A percentile compares a stretch with the other conserved stretches of the same genome.
Evolutionary conservation across 1,140 invertebrate genomes (phyloP).

Genomic region (Dendroctonus valens): DNA sequence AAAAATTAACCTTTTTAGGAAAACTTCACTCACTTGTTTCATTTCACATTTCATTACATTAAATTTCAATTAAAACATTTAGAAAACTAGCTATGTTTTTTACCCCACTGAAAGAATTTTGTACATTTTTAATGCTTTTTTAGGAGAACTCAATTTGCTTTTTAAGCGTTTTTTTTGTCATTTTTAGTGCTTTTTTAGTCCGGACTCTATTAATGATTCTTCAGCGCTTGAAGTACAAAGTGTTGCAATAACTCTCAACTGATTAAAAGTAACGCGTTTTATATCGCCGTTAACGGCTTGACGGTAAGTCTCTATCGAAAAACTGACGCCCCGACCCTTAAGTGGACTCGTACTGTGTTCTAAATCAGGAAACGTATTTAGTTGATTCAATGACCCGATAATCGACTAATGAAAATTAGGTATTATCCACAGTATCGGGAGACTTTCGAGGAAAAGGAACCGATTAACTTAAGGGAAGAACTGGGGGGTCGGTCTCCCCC

Average conservation of each 20-base stretch:
- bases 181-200: neutral
- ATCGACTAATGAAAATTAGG: slow-evolving; percentile 36
- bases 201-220: neutral
- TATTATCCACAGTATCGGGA: slow-evolving; percentile 30
- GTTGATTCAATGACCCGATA: slow-evolving; percentile 30
- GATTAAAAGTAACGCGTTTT: neutral
- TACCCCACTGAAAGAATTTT: no score
- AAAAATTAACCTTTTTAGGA: no score
- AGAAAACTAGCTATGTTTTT: no score
- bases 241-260: neutral
- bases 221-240: neutral
- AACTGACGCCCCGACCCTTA: slow-evolving; percentile 17
- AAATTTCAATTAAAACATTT: no score
- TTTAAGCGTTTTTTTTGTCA: neutral
- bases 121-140: no score
- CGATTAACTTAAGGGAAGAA: no score
- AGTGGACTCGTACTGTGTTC: slow-evolving; percentile 32
- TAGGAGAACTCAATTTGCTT: no score
- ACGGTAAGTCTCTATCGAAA: slow-evolving; percentile 13
- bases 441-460: slow-evolving; percentile 4
- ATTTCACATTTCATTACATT: no score
- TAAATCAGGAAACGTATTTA: slow-evolving; percentile 35
- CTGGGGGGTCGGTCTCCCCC: no score
- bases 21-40: no score
- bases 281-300: neutral